A percentile compares a stretch with the other conserved stretches of the same genome.
Conservation (phyloP, 2,113 vertebrate species). For the Clarias batrachus region DNA sequence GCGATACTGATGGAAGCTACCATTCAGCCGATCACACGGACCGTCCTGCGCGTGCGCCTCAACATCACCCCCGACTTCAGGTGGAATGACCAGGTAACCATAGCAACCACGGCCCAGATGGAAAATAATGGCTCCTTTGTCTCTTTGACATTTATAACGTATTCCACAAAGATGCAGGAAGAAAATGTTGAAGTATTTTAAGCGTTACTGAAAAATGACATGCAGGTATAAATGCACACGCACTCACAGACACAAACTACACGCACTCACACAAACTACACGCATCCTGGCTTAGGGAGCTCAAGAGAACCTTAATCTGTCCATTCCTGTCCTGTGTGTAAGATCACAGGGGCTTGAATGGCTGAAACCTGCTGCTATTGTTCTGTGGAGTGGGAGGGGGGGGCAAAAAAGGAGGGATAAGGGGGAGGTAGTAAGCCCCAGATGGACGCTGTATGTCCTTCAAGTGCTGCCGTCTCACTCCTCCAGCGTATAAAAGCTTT, state of each 20-base stretch:
- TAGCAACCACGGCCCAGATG: slow-evolving; percentile 12
- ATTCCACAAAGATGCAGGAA: background rate
- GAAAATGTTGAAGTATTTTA: background rate
- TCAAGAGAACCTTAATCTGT: slow-evolving; percentile 51
- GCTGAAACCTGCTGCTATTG: slow-evolving; percentile 49
- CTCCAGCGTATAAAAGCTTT: slow-evolving; percentile 25
- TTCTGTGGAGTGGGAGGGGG: slow-evolving; percentile 29
- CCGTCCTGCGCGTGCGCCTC: slow-evolving; percentile 88
- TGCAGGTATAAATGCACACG: background rate
- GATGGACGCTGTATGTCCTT: slow-evolving; percentile 44
- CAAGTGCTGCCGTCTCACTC: slow-evolving; percentile 12
- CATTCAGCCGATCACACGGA: slow-evolving; percentile 96
- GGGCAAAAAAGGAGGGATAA: background rate
- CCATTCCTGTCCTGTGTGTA: slow-evolving; percentile 51
- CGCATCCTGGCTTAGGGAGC: slow-evolving; percentile 25
- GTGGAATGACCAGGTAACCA: slow-evolving; percentile 92
- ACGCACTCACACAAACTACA: slow-evolving; percentile 35
- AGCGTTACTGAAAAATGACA: slow-evolving; percentile 13
- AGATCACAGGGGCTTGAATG: slow-evolving; percentile 51
- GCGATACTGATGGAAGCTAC: slow-evolving; percentile 88
- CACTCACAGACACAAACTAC: background rate
- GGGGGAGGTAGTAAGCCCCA: slow-evolving; percentile 37
- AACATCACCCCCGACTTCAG: slow-evolving; percentile 85
- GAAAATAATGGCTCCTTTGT: background rate
- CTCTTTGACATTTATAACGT: slow-evolving; percentile 3